These are phyloP conservation scores for Cepaea hortensis DNA, from an alignment of 2,888 invertebrate species.

Conservation along the genomic window DNA sequence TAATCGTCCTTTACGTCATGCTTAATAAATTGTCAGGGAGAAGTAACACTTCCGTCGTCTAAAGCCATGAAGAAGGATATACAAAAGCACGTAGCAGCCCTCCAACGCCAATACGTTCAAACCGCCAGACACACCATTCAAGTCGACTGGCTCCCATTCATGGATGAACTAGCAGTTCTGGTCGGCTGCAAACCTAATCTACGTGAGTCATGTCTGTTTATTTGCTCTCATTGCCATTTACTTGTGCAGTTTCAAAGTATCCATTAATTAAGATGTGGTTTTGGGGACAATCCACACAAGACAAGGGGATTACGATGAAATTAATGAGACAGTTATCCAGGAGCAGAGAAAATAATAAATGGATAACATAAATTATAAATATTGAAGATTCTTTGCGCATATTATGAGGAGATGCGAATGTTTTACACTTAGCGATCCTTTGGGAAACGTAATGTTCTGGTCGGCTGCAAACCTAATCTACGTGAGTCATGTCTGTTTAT, in stretches of 20 bases:
- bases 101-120: conserved; percentile 64
- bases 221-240: too few species aligned
- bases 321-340: too few species aligned
- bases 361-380: too few species aligned
- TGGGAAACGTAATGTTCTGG: conserved; percentile 10
- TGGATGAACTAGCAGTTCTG: conserved; percentile 77
- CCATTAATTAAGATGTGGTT: too few species aligned
- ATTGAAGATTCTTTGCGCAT: too few species aligned
- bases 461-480: conserved; percentile 75
- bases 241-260: too few species aligned
- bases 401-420: too few species aligned
- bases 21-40: conserved; percentile 57
- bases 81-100: conserved; percentile 60
- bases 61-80: conserved; percentile 74
- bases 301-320: too few species aligned
- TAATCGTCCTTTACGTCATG: too few species aligned
- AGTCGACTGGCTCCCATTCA: conserved; percentile 73
- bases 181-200: conserved; percentile 74
- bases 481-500: conserved; percentile 54
- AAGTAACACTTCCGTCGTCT: conserved; percentile 68
- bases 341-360: too few species aligned
- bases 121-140: conserved; percentile 75
- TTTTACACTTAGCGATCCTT: too few species aligned
- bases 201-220: conserved; percentile 54
- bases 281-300: too few species aligned